A percentile compares a stretch with the other conserved stretches of the same genome.
Evolutionary conservation across 2,113 vertebrate species (phyloP).

Genomic region (Saccopteryx leptura): DNA sequence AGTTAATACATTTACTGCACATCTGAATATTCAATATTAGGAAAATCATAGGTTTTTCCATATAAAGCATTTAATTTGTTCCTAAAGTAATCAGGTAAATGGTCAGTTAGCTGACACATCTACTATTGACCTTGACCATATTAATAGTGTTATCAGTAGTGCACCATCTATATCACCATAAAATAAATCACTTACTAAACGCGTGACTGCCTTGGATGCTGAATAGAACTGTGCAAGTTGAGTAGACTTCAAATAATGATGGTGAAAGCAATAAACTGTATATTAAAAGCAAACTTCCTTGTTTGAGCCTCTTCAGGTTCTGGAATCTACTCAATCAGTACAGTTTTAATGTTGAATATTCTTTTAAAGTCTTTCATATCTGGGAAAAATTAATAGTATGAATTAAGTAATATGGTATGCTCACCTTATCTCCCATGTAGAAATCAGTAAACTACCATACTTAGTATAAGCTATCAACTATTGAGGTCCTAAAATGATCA

Average conservation of each 20-base stretch:
- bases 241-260: conserved; percentile 8
- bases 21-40: not conserved
- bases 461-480: not conserved
- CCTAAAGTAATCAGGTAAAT: not conserved
- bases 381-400: not conserved
- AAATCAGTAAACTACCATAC: not conserved
- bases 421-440: not conserved
- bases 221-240: not conserved
- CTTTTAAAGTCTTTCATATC: conserved; percentile 42
- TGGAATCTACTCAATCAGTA: not conserved
- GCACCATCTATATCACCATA: not conserved
- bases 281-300: not conserved
- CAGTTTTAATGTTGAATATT: not conserved
- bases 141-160: not conserved
- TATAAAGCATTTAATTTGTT: not conserved
- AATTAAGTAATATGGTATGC: not conserved
- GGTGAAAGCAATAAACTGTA: not conserved
- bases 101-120: not conserved
- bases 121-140: not conserved
- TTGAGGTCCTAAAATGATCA: not conserved
- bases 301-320: not conserved
- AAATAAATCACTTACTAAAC: not conserved
- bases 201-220: not conserved
- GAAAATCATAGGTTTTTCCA: not conserved
- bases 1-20: not conserved